Evolutionary conservation across 2,113 vertebrate species (phyloP), one percentile per base, ranked within the genome.

Genomic region (Pseudorasbora parva): DNA sequence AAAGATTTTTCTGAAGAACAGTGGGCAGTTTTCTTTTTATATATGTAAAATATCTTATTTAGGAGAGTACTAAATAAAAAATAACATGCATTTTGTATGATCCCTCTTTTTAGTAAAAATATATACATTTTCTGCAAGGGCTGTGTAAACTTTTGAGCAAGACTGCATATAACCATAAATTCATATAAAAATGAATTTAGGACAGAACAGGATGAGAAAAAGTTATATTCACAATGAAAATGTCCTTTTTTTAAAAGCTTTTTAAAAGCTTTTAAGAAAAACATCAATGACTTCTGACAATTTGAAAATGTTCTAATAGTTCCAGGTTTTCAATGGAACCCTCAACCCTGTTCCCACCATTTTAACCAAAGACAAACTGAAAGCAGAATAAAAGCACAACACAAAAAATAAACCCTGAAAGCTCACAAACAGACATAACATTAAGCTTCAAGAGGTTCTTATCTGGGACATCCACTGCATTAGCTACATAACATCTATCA

Each of bases 401-500:
- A 89, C 62, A 82, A 45, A 76, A 78, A 88, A 90, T 86, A 82
- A 84, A 78, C 60, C 87, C 37, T 49, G 69, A 45, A 84, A 72
- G 66, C 1, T 75, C 66, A 37, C 41, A 85, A 30, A 84, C 66
- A 75, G 78, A 85, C 19, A 84, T 51, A 72, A 8, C 27, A 3
- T 74, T 43, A 51, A 56, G 17, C 15, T 33, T 56, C 30, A 10
- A 27, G 27, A 2, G 17, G 19, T 62, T 51, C 27, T 71, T 27
- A 75, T 30, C 8, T 30, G 17, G 9, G 33, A 37, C 47, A 45
- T 71, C 21, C 10, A 23, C 68, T 71, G 41, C 37, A 14, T 21
- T 14, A 66, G 23, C 15, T 75, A 51, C 59, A 60, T 37, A 81
- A 21, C 59, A 11, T 49, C 10, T 41, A 68, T 71, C 37, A 71